Base-by-base conservation (phyloP, 1,140 invertebrate species). In the Papilio polyxenes region DNA sequence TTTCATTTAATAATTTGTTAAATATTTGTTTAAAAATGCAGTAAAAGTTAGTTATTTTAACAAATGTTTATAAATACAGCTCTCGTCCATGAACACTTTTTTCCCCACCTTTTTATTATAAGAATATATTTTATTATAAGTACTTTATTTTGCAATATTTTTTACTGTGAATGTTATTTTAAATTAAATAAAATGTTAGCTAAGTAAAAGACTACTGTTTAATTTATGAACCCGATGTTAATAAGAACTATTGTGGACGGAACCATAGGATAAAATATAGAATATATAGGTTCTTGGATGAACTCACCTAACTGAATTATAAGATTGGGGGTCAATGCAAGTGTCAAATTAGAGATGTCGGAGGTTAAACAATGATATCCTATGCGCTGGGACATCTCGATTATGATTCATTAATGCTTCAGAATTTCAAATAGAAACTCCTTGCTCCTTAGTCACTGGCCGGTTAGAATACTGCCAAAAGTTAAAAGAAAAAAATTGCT, bases 341-440 rank as follows among this genome's bases (percentile, higher is more conserved):
- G 86, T 86, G 89, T 87, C 87, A 90, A 90, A 89, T 90, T 89
- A 89, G 80, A 75, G 53, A 86, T 89, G 85, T 87, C 91, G 87
- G 44, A 69, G 85, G 86, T 89, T 92, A 86, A 92, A 91, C 80
- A 86, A 82, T 65, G 75, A 83, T 84, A 84, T 85, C 81, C 84
- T 82, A 85, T 81, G 82, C 74, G 72, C 74, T 51, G 76, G 78
- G 75, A 77, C 78, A 44, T 65, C 56, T 80, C 40, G 56, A 76
- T 84, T 77, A 82, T 83, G 78, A 86, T 81, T 88, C 88, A 89
- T 84, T 85, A 81, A 80, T 51, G 48, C 49, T 75, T 74, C 83
- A 85, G 82, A 84, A 81, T 75, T 75, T 40, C 81, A 78, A 81
- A 78, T 81, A 83, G 76, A 20, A 44, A 69, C 56, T 80, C 59